Conservation (phyloP, 2,113 vertebrate genomes). For the Misgurnus anguillicaudatus region DNA sequence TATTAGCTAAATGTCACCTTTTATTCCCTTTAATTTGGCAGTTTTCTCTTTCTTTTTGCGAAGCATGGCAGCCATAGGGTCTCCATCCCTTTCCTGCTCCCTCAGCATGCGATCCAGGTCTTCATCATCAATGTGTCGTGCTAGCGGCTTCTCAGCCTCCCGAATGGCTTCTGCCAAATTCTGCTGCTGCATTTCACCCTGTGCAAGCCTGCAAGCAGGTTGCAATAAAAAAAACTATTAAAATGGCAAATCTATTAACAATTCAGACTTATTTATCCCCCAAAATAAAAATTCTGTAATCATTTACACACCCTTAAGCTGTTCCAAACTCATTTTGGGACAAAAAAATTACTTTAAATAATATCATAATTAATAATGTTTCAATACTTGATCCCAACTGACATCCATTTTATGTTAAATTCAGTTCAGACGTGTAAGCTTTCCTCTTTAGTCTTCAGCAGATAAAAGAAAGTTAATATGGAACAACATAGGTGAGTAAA, state of each 20-base stretch:
- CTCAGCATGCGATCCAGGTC: slow-evolving; percentile 92
- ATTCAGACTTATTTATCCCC: not conserved
- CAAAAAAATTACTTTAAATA: not conserved
- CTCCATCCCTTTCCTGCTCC: slow-evolving; percentile 91
- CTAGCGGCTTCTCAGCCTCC: slow-evolving; percentile 92
- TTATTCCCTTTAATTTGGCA: slow-evolving; percentile 77
- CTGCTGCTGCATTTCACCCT: slow-evolving; percentile 86
- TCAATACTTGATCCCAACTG: too few relatives aligned
- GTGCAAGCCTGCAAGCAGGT: slow-evolving; percentile 77
- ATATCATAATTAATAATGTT: not conserved
- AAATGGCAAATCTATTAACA: not conserved
- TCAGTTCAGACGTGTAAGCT: too few relatives aligned
- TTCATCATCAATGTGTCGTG: slow-evolving; percentile 87
- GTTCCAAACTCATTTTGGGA: too few relatives aligned
- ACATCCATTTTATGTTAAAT: too few relatives aligned
- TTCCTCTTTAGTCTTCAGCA: too few relatives aligned
- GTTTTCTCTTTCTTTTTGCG: slow-evolving; percentile 84
- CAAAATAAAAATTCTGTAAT: not conserved
- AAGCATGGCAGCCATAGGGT: slow-evolving; percentile 92
- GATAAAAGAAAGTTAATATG: too few relatives aligned
- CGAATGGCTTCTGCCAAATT: slow-evolving; percentile 84
- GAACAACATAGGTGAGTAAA: too few relatives aligned
- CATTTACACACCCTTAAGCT: not conserved
- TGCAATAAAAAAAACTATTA: not conserved
- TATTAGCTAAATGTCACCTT: slow-evolving; percentile 40